Evolutionary conservation across 2,888 invertebrate genomes (phyloP), one percentile per base, ranked within the genome.

Genomic region (Cerastis rubricosa): DNA sequence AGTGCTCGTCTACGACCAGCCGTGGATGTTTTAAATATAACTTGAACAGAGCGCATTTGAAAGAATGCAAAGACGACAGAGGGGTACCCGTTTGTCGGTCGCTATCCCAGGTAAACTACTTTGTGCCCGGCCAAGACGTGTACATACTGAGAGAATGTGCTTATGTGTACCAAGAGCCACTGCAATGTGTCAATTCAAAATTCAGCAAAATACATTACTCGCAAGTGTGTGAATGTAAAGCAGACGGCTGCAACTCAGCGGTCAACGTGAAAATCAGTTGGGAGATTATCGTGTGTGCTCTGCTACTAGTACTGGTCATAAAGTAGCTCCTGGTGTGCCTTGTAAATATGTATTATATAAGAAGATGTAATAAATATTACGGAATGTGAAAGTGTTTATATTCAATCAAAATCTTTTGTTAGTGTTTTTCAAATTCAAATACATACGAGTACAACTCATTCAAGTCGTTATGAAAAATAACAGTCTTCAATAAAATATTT

Each of bases 141-240:
- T 86, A 88, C 1, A 81, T 96, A 4, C 54, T 96, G 45, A 89
- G 96, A 57, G 96, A 96, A 84, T 96, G 96, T 85, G 96, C 96
- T 2, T 94, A 94, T 72, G 71, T 92, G 1, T 94, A 95, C 85
- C 83, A 85, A 5, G 81, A 88, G 29, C 93, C 93, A 0, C 61
- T 94, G 1, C 83, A 81, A 22, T 96, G 96, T 78, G 81, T 80
- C 12, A 89, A 88, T 63, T 96, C 96, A 0, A 93, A 92, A 75
- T 95, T 94, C 84, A 93, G 92, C 78, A 88, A 90, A 35, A 74
- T 95, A 80, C 95, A 96, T 90, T 95, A 93, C 87, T 95, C 96
- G 25, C 75, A 90, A 19, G 91, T 92, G 0, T 96, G 96, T 80
- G 96, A 96, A 85, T 96, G 96, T 78, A 87, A 87, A 1, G 83